phyloP scores from a whole-genome alignment of 2,888 invertebrate species.

The Ommatoiulus sabulosus region DNA sequence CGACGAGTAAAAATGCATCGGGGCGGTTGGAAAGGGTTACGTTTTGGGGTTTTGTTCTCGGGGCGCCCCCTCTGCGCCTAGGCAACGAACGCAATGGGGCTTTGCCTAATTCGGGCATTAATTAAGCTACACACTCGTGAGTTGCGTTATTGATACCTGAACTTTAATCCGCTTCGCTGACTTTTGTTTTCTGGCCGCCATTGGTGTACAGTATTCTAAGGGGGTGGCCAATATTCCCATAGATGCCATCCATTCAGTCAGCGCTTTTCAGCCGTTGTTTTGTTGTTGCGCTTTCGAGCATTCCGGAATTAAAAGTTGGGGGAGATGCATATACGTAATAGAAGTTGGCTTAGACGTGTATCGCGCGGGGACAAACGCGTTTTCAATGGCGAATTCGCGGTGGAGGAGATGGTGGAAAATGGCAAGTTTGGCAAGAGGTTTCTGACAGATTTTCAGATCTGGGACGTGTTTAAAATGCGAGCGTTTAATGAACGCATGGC shows the following conservation, averaged over 20 bases:
- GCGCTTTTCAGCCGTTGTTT: neutral
- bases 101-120: constrained; percentile 27
- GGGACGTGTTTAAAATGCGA: too few relatives aligned
- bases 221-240: neutral
- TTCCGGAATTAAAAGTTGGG: neutral
- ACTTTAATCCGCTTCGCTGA: neutral
- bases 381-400: too few relatives aligned
- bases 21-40: constrained; percentile 26
- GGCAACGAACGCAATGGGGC: neutral
- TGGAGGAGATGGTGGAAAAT: too few relatives aligned
- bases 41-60: neutral
- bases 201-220: neutral
- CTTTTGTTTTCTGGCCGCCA: neutral
- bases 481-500: too few relatives aligned
- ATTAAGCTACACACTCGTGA: neutral
- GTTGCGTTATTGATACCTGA: neutral
- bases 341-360: too few relatives aligned
- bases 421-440: too few relatives aligned
- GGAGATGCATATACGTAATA: neutral
- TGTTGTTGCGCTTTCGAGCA: constrained; percentile 16
- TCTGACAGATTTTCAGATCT: too few relatives aligned
- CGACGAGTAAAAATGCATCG: neutral
- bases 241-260: neutral
- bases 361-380: too few relatives aligned
- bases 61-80: neutral